A percentile compares a stretch with the other conserved stretches of the same genome.
These are phyloP conservation scores for Luperina testacea DNA, from an alignment of 2,888 invertebrate genomes.

Conservation along the genomic window DNA sequence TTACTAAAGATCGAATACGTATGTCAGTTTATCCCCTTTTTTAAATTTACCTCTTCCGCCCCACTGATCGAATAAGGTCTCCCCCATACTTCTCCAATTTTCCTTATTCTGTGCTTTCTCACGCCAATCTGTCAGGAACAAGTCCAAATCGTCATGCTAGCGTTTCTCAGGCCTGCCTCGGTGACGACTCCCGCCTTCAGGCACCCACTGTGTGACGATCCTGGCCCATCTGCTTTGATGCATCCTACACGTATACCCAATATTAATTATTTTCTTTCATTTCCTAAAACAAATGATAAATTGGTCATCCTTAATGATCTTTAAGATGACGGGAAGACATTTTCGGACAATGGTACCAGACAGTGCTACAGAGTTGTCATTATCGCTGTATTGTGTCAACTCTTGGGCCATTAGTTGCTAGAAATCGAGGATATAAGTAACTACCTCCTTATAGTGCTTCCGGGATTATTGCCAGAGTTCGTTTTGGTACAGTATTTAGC, in stretches of 20 bases:
- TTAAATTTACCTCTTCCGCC: not conserved
- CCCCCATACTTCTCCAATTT: not conserved
- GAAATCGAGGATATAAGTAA: not conserved
- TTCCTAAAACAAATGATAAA: constrained; percentile 15
- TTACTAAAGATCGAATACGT: not conserved
- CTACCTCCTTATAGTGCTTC: constrained; percentile 3
- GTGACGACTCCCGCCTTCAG: too few species aligned
- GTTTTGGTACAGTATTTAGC: not conserved
- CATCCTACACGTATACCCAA: too few species aligned
- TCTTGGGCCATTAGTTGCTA: constrained; percentile 30
- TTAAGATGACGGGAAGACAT: constrained; percentile 17
- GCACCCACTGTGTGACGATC: too few species aligned
- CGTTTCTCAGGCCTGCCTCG: not conserved
- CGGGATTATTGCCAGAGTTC: not conserved
- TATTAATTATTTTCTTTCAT: not conserved
- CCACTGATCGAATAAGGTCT: not conserved
- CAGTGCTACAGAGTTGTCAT: constrained; percentile 35
- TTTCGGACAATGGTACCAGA: constrained; percentile 22
- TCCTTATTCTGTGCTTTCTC: too few species aligned
- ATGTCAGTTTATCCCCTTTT: not conserved
- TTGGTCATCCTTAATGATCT: constrained; percentile 14
- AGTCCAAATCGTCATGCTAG: too few species aligned
- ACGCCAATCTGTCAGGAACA: too few species aligned
- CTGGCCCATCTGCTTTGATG: not conserved
- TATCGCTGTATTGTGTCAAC: constrained; percentile 17